Conservation (phyloP, 2,113 vertebrate genomes). For the Centropristis striata region DNA sequence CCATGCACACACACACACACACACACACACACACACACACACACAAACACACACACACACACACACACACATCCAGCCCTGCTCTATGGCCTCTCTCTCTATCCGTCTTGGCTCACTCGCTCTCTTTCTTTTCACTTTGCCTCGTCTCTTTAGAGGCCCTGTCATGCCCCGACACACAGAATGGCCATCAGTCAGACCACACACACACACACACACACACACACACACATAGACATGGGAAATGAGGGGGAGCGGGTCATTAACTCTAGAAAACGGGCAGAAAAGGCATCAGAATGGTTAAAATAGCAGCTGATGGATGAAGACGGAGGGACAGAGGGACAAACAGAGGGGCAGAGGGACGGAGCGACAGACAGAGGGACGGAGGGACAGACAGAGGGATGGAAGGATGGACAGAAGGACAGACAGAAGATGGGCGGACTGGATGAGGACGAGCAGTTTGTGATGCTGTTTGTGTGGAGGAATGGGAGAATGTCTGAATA, state of each 20-base stretch:
- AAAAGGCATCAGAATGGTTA: conserved; percentile 41
- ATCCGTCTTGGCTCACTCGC: conserved; percentile 58
- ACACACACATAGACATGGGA: conserved; percentile 57
- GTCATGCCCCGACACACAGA: conserved; percentile 65
- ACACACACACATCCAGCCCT: too few species aligned
- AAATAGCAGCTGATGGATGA: conserved; percentile 53
- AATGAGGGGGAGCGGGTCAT: conserved; percentile 70
- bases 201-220: conserved; percentile 59
- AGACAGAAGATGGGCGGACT: not conserved
- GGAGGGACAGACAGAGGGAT: not conserved
- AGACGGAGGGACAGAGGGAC: not conserved
- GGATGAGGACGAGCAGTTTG: conserved; percentile 1
- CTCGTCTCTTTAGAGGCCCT: conserved; percentile 73
- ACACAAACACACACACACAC: too few species aligned
- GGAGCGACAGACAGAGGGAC: not conserved
- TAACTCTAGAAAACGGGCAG: conserved; percentile 61
- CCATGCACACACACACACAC: conserved; percentile 26
- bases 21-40: conserved; percentile 35
- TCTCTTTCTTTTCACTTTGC: conserved; percentile 62
- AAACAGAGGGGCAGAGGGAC: too few species aligned
- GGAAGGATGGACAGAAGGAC: not conserved
- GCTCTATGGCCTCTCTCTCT: conserved; percentile 54
- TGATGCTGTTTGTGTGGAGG: not conserved
- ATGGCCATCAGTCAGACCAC: conserved; percentile 73
- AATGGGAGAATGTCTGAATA: conserved; percentile 10